Conservation (phyloP, 2,888 invertebrate genomes). For the Fabriciana adippe region DNA sequence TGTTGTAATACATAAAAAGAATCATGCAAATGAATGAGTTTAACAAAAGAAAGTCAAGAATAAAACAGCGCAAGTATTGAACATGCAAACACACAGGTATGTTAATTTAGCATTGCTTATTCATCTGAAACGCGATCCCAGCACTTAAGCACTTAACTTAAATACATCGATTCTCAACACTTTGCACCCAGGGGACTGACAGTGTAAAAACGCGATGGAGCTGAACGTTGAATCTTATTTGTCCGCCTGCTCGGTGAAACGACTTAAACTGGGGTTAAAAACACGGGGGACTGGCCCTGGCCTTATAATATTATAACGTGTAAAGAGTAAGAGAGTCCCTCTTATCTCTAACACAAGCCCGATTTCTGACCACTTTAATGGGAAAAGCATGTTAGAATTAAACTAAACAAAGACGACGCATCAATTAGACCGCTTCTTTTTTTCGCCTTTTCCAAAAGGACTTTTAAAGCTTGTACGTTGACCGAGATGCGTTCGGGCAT, state of each 20-base stretch:
- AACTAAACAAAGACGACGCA: conserved; percentile 83
- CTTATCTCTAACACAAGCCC: conserved; percentile 75
- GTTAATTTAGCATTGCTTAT: conserved; percentile 64
- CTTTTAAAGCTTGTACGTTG: conserved; percentile 75
- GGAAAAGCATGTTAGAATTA: conserved; percentile 83
- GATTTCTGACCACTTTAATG: conserved; percentile 82
- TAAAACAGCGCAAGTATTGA: conserved; percentile 17
- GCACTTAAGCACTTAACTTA: conserved; percentile 80
- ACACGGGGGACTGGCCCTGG: conserved; percentile 56
- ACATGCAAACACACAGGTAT: conserved; percentile 40
- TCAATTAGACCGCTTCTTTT: conserved; percentile 78
- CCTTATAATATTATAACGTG: conserved; percentile 80
- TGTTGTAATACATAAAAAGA: not conserved
- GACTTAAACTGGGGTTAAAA: conserved; percentile 73
- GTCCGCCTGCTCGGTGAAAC: conserved; percentile 61
- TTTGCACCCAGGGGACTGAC: conserved; percentile 72
- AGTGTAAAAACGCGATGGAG: conserved; percentile 74
- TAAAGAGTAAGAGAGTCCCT: conserved; percentile 79
- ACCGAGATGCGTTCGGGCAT: conserved; percentile 65
- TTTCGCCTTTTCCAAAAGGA: conserved; percentile 66
- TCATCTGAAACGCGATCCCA: conserved; percentile 75
- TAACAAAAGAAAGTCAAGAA: conserved; percentile 13
- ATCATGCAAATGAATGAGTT: not conserved
- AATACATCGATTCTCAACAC: conserved; percentile 79
- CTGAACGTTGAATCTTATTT: conserved; percentile 68